Percentiles rank a stretch among this genome's conserved stretches.
These are phyloP conservation scores for Helleia helle DNA, from an alignment of 2,888 invertebrate species.

Conservation along the genomic window DNA sequence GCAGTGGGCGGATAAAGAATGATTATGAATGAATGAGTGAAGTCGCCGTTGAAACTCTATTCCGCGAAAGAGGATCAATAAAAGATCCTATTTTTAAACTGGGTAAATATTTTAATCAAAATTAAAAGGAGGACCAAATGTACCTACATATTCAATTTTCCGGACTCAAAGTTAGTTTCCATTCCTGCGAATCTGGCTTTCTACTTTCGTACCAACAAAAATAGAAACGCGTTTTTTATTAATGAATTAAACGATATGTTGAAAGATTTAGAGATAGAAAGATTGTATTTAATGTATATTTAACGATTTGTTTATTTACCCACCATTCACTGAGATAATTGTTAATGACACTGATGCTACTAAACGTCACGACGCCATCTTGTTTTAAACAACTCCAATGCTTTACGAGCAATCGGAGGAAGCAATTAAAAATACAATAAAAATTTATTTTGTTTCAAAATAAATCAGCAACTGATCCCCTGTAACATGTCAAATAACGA, in stretches of 20 bases:
- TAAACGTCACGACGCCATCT: slow-evolving; percentile 24
- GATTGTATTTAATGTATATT: slow-evolving; percentile 24
- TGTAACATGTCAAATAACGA: slow-evolving; percentile 28
- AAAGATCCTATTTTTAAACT: too few species aligned
- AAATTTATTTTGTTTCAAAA: slow-evolving; percentile 34
- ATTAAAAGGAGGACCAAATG: too few species aligned
- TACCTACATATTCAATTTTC: too few species aligned
- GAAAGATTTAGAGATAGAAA: slow-evolving; percentile 5
- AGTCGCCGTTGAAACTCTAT: too few species aligned
- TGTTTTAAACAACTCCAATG: slow-evolving; percentile 24
- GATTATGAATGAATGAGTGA: too few species aligned
- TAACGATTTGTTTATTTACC: slow-evolving; percentile 50
- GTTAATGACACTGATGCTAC: slow-evolving; percentile 21
- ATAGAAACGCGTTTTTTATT: background rate
- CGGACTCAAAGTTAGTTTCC: background rate
- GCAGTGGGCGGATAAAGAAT: too few species aligned
- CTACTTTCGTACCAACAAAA: background rate
- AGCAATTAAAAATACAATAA: slow-evolving; percentile 51
- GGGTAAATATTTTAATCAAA: too few species aligned
- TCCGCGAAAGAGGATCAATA: too few species aligned
- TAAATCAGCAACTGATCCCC: slow-evolving; percentile 26
- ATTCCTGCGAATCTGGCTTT: background rate
- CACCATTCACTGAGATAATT: slow-evolving; percentile 27
- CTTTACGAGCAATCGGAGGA: slow-evolving; percentile 40
- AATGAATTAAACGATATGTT: slow-evolving; percentile 7